Evolutionary conservation across 2,113 vertebrate species (phyloP).

Genomic region (Progne subis): DNA sequence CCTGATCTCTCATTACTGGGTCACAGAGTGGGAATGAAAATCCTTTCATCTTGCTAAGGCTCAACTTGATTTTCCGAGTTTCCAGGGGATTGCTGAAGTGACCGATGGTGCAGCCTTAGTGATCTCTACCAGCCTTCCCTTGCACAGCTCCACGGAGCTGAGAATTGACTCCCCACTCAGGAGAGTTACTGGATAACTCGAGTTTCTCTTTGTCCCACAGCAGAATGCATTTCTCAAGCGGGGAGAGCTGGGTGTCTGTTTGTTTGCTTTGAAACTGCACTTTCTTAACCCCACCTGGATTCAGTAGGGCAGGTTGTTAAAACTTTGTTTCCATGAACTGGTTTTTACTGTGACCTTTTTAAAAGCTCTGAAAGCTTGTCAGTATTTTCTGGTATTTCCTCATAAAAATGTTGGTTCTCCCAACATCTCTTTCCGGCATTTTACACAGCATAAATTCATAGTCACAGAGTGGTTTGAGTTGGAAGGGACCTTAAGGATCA

Average conservation of each 20-base stretch:
- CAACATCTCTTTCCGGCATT: not conserved
- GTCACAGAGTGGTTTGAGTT: not conserved
- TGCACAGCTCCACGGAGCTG: rapidly evolving
- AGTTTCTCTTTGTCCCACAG: not conserved
- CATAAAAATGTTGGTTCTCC: not conserved
- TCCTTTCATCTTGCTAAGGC: not conserved
- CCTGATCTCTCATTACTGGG: not conserved
- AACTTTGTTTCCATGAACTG: not conserved
- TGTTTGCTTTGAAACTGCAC: not conserved
- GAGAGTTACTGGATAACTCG: not conserved
- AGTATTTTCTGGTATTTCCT: not conserved
- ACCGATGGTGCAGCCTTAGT: not conserved
- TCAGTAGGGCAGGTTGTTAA: not conserved
- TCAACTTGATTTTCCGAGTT: not conserved
- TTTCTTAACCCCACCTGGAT: not conserved
- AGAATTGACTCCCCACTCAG: not conserved
- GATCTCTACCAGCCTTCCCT: not conserved
- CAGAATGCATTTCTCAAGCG: not conserved
- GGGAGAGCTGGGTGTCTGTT: not conserved
- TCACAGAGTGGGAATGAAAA: not conserved
- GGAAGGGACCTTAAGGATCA: not conserved
- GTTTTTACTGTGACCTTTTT: not conserved
- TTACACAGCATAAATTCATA: not conserved
- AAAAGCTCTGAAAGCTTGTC: not conserved
- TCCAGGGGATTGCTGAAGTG: not conserved